A percentile compares a stretch with the other conserved stretches of the same genome.
These are phyloP conservation scores for Acronicta aceris DNA, from an alignment of 2,888 invertebrate species.

Conservation along the genomic window DNA sequence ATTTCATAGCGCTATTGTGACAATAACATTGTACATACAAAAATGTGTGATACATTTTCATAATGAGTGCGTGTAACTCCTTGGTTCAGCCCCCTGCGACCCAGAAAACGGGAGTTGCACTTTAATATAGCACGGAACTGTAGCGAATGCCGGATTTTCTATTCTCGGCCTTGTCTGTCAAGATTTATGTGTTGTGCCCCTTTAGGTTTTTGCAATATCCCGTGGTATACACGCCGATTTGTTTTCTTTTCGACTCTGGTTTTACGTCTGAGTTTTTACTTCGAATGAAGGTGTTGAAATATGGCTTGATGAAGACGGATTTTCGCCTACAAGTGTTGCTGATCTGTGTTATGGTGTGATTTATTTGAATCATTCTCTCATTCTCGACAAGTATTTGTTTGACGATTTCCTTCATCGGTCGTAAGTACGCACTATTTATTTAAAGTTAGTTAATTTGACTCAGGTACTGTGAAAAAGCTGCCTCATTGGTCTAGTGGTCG, in stretches of 20 bases:
- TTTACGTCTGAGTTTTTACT: constrained; percentile 45
- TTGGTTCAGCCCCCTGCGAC: constrained; percentile 49
- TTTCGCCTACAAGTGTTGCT: constrained; percentile 18
- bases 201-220: constrained; percentile 55
- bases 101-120: constrained; percentile 56
- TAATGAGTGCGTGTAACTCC: constrained; percentile 54
- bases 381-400: too few species aligned
- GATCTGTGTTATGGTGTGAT: background rate
- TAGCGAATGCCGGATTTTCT: constrained; percentile 55
- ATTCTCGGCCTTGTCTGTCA: constrained; percentile 52
- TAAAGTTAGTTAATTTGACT: too few species aligned
- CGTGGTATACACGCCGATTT: constrained; percentile 29
- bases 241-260: constrained; percentile 36
- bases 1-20: constrained; percentile 5
- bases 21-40: constrained; percentile 14
- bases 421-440: too few species aligned
- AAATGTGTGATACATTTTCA: constrained; percentile 42
- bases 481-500: too few species aligned
- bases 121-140: constrained; percentile 54
- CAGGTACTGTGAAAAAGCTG: too few species aligned
- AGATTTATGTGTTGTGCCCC: constrained; percentile 55
- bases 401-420: too few species aligned
- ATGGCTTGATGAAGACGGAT: constrained; percentile 28
- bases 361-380: background rate
- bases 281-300: constrained; percentile 26